Base-by-base conservation (phyloP, 2,888 invertebrate genomes). In the Cheilosia vernalis region DNA sequence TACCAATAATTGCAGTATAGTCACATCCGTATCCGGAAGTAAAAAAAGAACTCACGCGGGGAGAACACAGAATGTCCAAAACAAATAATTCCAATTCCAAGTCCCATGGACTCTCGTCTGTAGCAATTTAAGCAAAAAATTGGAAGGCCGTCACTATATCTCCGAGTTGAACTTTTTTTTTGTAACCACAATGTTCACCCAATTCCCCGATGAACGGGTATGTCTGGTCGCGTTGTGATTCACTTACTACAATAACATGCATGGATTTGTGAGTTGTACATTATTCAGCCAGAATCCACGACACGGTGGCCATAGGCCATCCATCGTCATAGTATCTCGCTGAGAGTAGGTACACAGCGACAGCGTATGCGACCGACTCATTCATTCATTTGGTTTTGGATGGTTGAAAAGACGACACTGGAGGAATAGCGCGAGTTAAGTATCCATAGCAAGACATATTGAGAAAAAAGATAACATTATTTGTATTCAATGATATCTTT, bases 181-280 rank as follows among this genome's bases (percentile, higher is more conserved):
- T 30, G 27, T 19, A 73, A 55, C 58, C 72, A 60, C 63, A 64
- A 74, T 49, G 24, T 30, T 66, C 19, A 21, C 53, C 51, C 42
- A 53, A 73, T 53, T 53, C 42, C 67, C 80, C 61, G 30, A 67
- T 67, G 67, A 67, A 73, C 66, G 66, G 15, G 51, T 51, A 55
- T 55, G 73, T 66, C 73, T 84, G 82, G 66, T 64, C 63, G 30
- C 55, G 17, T 58, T 73, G 67, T 30, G 56, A 83, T 69, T 61
- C 73, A 73, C 73, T 74, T 61, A 69, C 15, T 51, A 56, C 17
- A 47, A 55, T 58, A 72, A 67, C 61, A 56, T 73, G 67, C 66
- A 51, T 83, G 82, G 61, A 67, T 73, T 72, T 78, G 73, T 70
- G 58, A 78, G 63, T 69, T 79, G 79, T 79, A 74, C 83, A 78